These are phyloP conservation scores for Anguilla rostrata DNA, from an alignment of 2,113 vertebrate genomes.

Conservation along the genomic window DNA sequence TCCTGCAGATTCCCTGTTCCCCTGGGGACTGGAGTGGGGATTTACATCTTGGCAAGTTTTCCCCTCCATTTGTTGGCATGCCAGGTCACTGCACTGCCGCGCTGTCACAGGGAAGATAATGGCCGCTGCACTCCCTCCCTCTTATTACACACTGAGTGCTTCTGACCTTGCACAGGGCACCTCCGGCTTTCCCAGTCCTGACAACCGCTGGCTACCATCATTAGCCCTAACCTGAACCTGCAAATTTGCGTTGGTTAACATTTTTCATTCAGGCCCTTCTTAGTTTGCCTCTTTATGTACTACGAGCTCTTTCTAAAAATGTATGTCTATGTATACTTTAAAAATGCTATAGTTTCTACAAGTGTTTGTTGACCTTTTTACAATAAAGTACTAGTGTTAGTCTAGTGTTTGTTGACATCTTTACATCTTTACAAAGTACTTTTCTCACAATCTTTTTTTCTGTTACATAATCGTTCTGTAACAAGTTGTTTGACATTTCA, in stretches of 20 bases:
- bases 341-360: neutral
- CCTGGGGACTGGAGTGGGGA: slow-evolving; percentile 74
- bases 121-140: slow-evolving; percentile 74
- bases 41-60: slow-evolving; percentile 93
- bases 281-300: neutral
- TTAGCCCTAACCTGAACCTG: slow-evolving; percentile 23
- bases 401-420: too few relatives aligned
- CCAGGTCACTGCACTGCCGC: slow-evolving; percentile 85
- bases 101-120: slow-evolving; percentile 84
- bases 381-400: neutral
- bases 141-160: slow-evolving; percentile 89
- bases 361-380: neutral
- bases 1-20: slow-evolving; percentile 82
- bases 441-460: too few relatives aligned
- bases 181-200: slow-evolving; percentile 65
- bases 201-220: slow-evolving; percentile 36
- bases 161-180: slow-evolving; percentile 85
- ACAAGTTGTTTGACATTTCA: neutral
- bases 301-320: neutral
- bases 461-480: too few relatives aligned
- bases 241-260: slow-evolving; percentile 8
- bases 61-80: slow-evolving; percentile 95
- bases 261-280: neutral
- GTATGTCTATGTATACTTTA: neutral
- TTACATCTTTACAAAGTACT: too few relatives aligned